phyloP scores from a whole-genome alignment of 1,140 invertebrate genomes.

The Probaryconus sp. region DNA sequence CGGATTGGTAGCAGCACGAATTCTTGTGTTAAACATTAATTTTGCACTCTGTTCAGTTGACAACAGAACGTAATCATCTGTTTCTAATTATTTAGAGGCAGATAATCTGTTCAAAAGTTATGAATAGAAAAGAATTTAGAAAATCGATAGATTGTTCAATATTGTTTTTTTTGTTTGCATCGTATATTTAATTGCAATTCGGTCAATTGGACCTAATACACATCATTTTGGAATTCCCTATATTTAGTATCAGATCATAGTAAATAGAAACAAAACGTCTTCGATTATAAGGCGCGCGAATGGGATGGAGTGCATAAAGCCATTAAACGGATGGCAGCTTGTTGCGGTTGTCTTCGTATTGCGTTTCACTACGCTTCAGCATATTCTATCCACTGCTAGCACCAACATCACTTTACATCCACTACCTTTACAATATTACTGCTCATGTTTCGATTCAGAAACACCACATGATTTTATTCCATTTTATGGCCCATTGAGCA shows the following conservation, averaged over 20 bases:
- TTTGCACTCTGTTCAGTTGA: constrained; percentile 26
- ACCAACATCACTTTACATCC: too few relatives aligned
- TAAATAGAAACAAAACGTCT: too few relatives aligned
- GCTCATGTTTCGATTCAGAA: constrained; percentile 60
- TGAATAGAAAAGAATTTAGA: too few relatives aligned
- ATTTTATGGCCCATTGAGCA: constrained; percentile 59
- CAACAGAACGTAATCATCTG: constrained; percentile 17
- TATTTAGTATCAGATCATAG: too few relatives aligned
- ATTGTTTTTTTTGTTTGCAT: constrained; percentile 6
- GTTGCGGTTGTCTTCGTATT: constrained; percentile 66
- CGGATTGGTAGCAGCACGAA: constrained; percentile 35
- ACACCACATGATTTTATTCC: constrained; percentile 66
- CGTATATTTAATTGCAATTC: neutral
- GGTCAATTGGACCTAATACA: too few relatives aligned
- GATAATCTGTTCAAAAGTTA: neutral
- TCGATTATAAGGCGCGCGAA: too few relatives aligned
- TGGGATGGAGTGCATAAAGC: constrained; percentile 68
- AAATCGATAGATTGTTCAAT: too few relatives aligned
- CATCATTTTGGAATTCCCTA: too few relatives aligned
- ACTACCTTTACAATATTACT: constrained; percentile 49
- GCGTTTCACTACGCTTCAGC: constrained; percentile 48
- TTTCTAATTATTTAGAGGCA: constrained; percentile 13
- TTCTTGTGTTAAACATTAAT: constrained; percentile 48
- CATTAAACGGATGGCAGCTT: constrained; percentile 71
- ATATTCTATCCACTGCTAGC: constrained; percentile 34